Base-by-base conservation (phyloP, 2,113 vertebrate genomes). In the Nannospalax galili region DNA sequence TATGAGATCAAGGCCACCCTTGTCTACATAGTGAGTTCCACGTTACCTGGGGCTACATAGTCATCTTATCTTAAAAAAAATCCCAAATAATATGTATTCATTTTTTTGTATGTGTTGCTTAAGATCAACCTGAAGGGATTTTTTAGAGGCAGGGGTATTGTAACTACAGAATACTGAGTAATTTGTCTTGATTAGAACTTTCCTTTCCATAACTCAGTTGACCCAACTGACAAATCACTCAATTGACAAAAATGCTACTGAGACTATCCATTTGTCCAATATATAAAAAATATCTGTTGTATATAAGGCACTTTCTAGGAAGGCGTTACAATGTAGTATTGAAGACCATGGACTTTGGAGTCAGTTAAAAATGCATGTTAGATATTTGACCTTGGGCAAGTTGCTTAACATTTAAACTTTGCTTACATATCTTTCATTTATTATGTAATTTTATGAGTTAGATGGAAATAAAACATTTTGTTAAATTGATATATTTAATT, bases 371-470 rank as follows among this genome's bases (percentile, higher is more conserved):
- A 6, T n/a, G 5, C 3, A 16, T 87, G 5, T 32, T 86, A 52
- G 26, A 5, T 82, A 3, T 82, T 45, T 94, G 40, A 95, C 22
- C n/a, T 95, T 45, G 40, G 6, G 10, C 1, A 85, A 78, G 14
- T 75, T 86, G 20, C 20, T 88, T 79, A 67, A 77, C 89, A 16
- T 96, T 92, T 88, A 90, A 72, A 42, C 28, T 86, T 84, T 86
- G 5, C 80, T 91, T 90, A 60, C n/a, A 77, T 5, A 82, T 35
- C 32, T 73, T 92, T 93, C 16, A 85, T 30, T 45, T 52, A 90
- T 72, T 20, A 42, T 20, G 6, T 81, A 81, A 8, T 74, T 85
- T 81, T 91, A 65, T 81, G 70, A 79, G 80, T 86, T 40, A 80
- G 30, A 64, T 79, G 9, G 24, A 82, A 79, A 62, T 88, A 82